Evolutionary conservation across 1,140 invertebrate species (phyloP), one percentile per base, ranked within the genome.

Genomic region (Drosophila teissieri): DNA sequence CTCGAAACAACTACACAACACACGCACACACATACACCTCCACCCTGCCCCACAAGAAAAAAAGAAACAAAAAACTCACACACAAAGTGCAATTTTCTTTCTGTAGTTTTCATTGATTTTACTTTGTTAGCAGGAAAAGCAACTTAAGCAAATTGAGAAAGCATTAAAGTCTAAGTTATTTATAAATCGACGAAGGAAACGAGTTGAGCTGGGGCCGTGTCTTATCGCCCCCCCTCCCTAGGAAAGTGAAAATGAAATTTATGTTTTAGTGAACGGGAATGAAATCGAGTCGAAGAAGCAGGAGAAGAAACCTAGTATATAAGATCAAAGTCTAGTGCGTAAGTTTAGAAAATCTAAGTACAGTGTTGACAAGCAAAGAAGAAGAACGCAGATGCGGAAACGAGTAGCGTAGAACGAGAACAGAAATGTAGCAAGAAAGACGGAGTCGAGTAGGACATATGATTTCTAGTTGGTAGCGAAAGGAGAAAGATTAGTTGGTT

Each of bases 261-360:
- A 72, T 70, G 68, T 72, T 70, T 70, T 72, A 70, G 68, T 39
- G 36, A 72, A 51, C 55, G 67, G 17, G 37, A 70, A 40, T 34
- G 36, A 52, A 53, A 37, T 65, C 44, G 39, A 51, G 56, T 62
- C 51, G 74, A 53, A 14, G 42, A 34, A 67, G 67, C 15, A 72
- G 49, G 68, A 53, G 70, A 86, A 45, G 42, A 45, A 45, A 74
- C 44, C 54, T 88, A 86, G 83, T 69, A 57, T 68, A 27, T 86
- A 86, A 89, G 83, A 88, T 86, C 79, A 89, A 88, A 79, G 79
- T 63, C 53, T 88, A 88, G 83, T 22, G 37, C 49, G 57, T 89
- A 88, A 83, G 80, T 80, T 62, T 83, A 88, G 80, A 37, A 48
- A 67, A 70, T 46, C 44, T 88, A 88, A 88, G 83, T 76, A 64